These are phyloP conservation scores for Galemys pyrenaicus DNA, from an alignment of 2,113 vertebrate species.

Conservation along the genomic window DNA sequence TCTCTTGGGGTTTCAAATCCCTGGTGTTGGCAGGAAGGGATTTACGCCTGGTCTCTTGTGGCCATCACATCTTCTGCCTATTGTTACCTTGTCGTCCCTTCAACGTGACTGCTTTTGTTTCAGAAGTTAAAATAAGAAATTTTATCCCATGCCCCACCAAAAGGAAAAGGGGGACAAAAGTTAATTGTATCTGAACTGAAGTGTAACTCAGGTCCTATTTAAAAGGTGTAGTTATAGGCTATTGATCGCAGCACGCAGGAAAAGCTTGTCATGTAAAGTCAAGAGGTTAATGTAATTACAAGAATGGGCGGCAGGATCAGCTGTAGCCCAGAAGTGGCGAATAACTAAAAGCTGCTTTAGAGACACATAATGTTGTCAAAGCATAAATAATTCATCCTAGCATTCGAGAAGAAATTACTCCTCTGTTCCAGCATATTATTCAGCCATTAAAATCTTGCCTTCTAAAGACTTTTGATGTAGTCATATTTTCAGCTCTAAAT, in stretches of 20 bases:
- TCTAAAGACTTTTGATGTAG: conserved; percentile 87
- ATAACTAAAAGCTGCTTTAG: conserved; percentile 90
- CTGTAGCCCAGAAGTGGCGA: conserved; percentile 88
- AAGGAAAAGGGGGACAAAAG: conserved; percentile 81
- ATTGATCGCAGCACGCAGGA: conserved; percentile 89
- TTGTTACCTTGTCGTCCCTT: conserved; percentile 61
- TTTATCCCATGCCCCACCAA: conserved; percentile 65
- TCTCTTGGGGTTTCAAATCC: conserved; percentile 23
- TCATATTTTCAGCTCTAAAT: conserved; percentile 86
- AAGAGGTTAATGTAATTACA: conserved; percentile 93
- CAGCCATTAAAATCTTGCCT: conserved; percentile 89
- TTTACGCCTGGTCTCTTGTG: conserved; percentile 36
- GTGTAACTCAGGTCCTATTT: conserved; percentile 86
- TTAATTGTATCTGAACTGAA: conserved; percentile 89
- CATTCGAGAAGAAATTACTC: conserved; percentile 88
- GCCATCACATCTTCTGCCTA: conserved; percentile 56
- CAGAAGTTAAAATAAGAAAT: conserved; percentile 63
- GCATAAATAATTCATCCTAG: conserved; percentile 92
- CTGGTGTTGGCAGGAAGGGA: conserved; percentile 42
- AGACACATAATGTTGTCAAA: conserved; percentile 92
- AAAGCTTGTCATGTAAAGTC: conserved; percentile 91
- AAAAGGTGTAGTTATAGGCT: conserved; percentile 89
- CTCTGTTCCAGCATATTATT: conserved; percentile 88
- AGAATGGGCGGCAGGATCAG: conserved; percentile 89
- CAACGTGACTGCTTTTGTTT: conserved; percentile 73